Evolutionary conservation across 2,888 invertebrate species (phyloP), one percentile per base, ranked within the genome.

Genomic region (Gortyna flavago): DNA sequence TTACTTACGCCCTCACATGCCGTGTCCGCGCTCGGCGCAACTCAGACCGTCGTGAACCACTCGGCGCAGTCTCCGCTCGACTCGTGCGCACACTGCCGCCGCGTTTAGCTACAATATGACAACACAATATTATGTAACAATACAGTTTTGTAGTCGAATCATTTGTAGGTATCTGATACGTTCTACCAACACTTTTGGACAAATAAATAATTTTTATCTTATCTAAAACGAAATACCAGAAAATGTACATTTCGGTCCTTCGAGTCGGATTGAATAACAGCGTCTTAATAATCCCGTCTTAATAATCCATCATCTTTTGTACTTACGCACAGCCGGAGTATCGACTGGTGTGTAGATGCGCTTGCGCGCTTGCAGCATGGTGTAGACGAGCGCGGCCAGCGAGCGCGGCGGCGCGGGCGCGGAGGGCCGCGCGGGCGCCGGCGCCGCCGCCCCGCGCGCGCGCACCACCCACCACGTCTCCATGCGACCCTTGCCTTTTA

Each of bases 401-500:
- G 95, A 94, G 90, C 98, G 98, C 79, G 93, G 98, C 97, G 97
- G 98, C 86, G 89, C 85, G 35, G 98, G 98, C 87, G 66, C 76
- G 1, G 90, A 98, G 97, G 67, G 98, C 96, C 86, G 97, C 96
- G 84, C 97, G 97, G 64, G 95, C 54, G 97, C 95, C 59, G 96
- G 32, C 97, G 97, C 21, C 18, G 96, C 96, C 32, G 97, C 95
- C 13, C 97, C 96, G 76, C 97, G 97, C 67, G 97, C 97, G 32
- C 98, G 98, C 71, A 97, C 95, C 73, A 99, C 98, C 96, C 98
- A 99, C 95, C 98, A 99, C n/a, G 99, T 99, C 94, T 99, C 98
- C 99, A 99, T 99, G 86, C 98, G 97, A 0, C 99, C 99, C 94
- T 99, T 99, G 80, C 99, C 99, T 93, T 99, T 99, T 48, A 99